Evolutionary conservation across 2,113 vertebrate genomes (phyloP), one percentile per base, ranked within the genome.

Genomic region (Gasterosteus nipponicus): DNA sequence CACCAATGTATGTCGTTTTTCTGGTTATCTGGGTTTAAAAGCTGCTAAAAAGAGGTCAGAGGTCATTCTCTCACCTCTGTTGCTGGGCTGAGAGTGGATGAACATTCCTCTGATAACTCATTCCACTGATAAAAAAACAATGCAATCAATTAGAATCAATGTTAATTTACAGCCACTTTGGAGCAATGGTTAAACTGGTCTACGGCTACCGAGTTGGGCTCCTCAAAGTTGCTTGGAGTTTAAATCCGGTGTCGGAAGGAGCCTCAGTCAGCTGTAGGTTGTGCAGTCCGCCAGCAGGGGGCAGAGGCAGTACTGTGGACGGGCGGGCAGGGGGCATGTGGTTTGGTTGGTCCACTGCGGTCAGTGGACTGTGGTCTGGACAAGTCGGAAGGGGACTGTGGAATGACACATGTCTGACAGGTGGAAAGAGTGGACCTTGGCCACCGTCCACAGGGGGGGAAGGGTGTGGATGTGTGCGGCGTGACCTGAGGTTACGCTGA

Each of bases 361-460:
- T 85, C 15, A 63, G 31, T 26, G 22, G 22, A 26, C 22, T 26
- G 73, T 47, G 46, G 46, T 75, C 75, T 66, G 77, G 70, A 51
- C 57, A 59, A 38, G 63, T 71, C 0, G 19, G 74, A 80, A 84
- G 82, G 76, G 87, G 89, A 83, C 56, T 76, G 31, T 89, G 90
- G 82, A 86, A 86, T 60, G 91, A 90, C 39, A 86, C 49, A 81
- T 86, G 86, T 61, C 65, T 87, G 31, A 94, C 86, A 7, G 89
- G 92, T 29, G 93, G 93, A 54, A 93, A 89, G 47, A 91, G 75
- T 18, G 87, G 84, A 3, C 85, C 35, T 38, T 38, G 53, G 18
- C 72, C 31, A 0, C 4, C 31, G 10, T 85, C 71, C 69, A 62
- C 63, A 22, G 84, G 75, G 70, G 73, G 74, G 16, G 19, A 56